Evolutionary conservation across 2,113 vertebrate genomes (phyloP), one percentile per base, ranked within the genome.

Genomic region (Prunella fulvescens): DNA sequence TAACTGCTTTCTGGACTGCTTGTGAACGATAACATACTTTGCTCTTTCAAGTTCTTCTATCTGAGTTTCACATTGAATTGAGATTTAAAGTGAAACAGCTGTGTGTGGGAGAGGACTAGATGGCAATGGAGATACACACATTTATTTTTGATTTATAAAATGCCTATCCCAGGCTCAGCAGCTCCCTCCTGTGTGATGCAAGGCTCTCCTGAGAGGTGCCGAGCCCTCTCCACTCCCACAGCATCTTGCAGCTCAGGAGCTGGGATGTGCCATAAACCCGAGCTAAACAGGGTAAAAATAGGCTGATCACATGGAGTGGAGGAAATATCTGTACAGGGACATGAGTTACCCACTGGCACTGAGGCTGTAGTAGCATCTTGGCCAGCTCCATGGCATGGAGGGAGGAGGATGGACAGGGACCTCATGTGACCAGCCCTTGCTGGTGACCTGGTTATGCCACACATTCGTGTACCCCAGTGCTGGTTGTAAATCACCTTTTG

Each of bases 121-220:
- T 97, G 92, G 92, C 96, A 73, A 45, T 86, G 92, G 92, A 96
- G 93, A 96, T 93, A 92, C 71, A 92, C 8, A 64, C 48, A 6
- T 95, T 97, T 97, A 97, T 97, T 97, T 97, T 97, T 94, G 95
- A 92, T 94, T 93, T 96, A 86, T 90, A 78, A 94, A 93, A 86
- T 80, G 93, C 93, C 71, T 92, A 10, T 90, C 93, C 95, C 82
- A 83, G 95, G 88, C 93, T 96, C 95, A 70, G 93, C 95, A 93
- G 94, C 95, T 95, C 89, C 94, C 93, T 94, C 89, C 93, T 86
- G 84, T 90, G 92, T 90, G 94, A 74, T 82, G 88, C 70, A 19
- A 81, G 77, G 94, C 91, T 91, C 86, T 95, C 82, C 93, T 86
- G 92, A 5, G 62, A 89, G 91, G 89, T 62, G 96, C 91, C 5